Base-by-base conservation (phyloP, 35 echinoderm and acorn worm genomes). In the Lytechinus pictus region DNA sequence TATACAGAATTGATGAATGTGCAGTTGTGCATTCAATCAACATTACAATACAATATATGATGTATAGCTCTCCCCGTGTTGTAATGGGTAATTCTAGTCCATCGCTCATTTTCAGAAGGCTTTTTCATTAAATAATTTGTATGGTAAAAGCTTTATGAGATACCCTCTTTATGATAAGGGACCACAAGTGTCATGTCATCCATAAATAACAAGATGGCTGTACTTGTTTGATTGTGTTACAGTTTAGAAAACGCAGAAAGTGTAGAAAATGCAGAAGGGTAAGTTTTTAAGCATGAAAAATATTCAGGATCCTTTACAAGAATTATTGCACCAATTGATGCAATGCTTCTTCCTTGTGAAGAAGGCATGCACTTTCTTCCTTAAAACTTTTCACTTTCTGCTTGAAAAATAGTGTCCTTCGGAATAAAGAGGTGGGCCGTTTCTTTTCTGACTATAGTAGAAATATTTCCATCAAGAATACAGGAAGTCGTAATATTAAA, bases 221-320 rank as follows among this genome's bases (percentile, higher is more conserved):
- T 79, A 79, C 66, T 79, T 90, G 88, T 90, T 90, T 90, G 88
- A 90, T 90, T 90, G 88, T 54, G 28, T 90, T 90, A 52, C 88
- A 90, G 88, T 90, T 14, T 90, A 90, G 88, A 79, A 79, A 79
- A 79, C 88, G 88, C 88, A 90, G 88, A 52, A 90, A 90, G 52
- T 90, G 88, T 90, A 90, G 88, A 79, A 79, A 79, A 33, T 54
- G 88, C 88, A 52, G 14, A 52, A 90, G 88, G 88, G 88, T 90
- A 90, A 90, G 88, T 90, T 54, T 90, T 79, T 79, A 24, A n/a
- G 66, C 66, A 79, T 79, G 66, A 79, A 24, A 79, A 24, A n/a
- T 79, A n/a, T 79, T 14, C 66, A 79, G 66, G 16, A 79, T n/a
- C n/a, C 66, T 7, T 19, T 79, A 24, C 14, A 58, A 79, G 66